Percentiles rank a stretch among this genome's conserved stretches.
Conservation (phyloP, 2,113 vertebrate genomes). For the Amphiprion percula region DNA sequence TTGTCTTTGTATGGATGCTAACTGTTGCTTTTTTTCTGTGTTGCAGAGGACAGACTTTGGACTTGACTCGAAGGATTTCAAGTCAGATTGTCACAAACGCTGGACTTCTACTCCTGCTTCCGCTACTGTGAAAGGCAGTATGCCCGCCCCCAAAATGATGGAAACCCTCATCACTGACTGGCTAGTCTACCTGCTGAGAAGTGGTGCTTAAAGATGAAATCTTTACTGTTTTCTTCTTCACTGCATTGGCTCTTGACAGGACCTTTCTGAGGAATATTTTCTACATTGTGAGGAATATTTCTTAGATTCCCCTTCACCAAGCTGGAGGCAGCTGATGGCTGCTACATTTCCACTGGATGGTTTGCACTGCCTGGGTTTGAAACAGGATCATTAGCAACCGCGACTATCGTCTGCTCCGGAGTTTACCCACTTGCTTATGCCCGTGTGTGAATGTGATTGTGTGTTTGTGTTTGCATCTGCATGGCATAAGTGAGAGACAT, state of each 20-base stretch:
- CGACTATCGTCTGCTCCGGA: conserved; percentile 9
- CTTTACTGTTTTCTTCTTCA: conserved; percentile 16
- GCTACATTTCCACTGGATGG: conserved; percentile 28
- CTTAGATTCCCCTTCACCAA: conserved; percentile 18
- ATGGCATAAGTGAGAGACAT: conserved; percentile 50
- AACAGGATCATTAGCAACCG: conserved; percentile 48
- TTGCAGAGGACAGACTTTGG: conserved; percentile 56
- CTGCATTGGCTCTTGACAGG: conserved; percentile 12
- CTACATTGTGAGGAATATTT: conserved; percentile 48
- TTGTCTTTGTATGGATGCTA: conserved; percentile 1
- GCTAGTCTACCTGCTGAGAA: conserved; percentile 28
- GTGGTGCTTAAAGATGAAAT: conserved; percentile 36
- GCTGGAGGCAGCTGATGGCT: conserved; percentile 51
- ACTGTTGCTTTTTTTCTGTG: conserved; percentile 40
- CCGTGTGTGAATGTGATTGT: conserved; percentile 51
- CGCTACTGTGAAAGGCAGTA: background rate
- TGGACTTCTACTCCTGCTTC: background rate
- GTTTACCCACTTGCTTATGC: conserved; percentile 19
- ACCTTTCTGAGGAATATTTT: conserved; percentile 50
- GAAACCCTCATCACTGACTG: conserved; percentile 38
- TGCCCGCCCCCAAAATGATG: conserved; percentile 25
- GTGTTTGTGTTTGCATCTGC: conserved; percentile 50
- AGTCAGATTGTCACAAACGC: background rate
- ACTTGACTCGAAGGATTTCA: background rate
- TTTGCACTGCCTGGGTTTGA: conserved; percentile 43